Evolutionary conservation across 2,797 vertebrate genomes (phyloP).

Genomic region (Gymnoscopelus braueri): DNA sequence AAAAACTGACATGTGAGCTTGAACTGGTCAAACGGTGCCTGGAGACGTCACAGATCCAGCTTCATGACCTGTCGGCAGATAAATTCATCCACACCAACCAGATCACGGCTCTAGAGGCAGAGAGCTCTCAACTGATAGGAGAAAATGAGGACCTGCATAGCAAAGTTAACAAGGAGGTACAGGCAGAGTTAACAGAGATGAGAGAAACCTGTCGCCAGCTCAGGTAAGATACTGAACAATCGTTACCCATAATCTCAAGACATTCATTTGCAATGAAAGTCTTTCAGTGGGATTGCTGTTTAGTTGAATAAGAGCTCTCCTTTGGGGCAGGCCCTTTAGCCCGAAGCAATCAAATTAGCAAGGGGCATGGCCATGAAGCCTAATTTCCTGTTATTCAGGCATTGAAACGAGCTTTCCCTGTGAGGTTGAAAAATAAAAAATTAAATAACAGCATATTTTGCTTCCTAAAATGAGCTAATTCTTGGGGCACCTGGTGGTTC

Average conservation of each 20-base stretch:
- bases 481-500: no score
- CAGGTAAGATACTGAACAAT: constrained; percentile 56
- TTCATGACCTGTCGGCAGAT: constrained; percentile 71
- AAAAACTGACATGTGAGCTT: constrained; percentile 72
- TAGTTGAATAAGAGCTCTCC: not conserved
- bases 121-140: constrained; percentile 63
- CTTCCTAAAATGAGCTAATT: no score
- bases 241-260: not conserved
- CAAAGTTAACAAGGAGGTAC: constrained; percentile 41
- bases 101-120: constrained; percentile 66
- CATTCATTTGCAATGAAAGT: no score
- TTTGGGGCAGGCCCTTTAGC: no score
- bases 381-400: no score
- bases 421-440: no score
- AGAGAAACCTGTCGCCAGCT: constrained; percentile 60
- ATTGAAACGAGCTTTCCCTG: no score
- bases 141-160: constrained; percentile 69
- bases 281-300: no score
- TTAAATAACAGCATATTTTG: no score
- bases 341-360: no score
- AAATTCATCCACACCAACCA: constrained; percentile 48
- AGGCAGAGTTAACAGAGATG: constrained; percentile 51
- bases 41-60: constrained; percentile 55
- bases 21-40: constrained; percentile 58
- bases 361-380: no score